Evolutionary conservation across 2,888 invertebrate species (phyloP).

Genomic region (Eupeodes luniger): DNA sequence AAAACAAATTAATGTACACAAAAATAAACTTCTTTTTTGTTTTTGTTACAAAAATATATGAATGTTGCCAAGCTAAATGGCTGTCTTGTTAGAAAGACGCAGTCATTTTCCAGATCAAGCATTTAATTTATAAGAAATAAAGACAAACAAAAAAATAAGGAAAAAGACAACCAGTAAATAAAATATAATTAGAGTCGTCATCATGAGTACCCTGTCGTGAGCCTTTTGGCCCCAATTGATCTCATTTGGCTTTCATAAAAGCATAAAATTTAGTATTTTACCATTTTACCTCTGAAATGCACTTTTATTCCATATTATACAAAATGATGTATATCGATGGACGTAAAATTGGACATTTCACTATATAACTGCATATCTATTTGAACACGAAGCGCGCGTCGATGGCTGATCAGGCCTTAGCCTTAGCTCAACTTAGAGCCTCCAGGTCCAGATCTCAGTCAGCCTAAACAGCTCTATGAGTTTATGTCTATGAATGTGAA

Average conservation of each 20-base stretch:
- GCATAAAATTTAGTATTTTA: constrained; percentile 39
- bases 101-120: constrained; percentile 2
- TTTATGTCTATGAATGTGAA: constrained; percentile 42
- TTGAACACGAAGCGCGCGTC: constrained; percentile 31
- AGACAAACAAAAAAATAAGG: background rate
- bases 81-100: constrained; percentile 2
- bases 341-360: constrained; percentile 53
- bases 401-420: constrained; percentile 15
- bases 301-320: constrained; percentile 19
- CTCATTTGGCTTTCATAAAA: constrained; percentile 40
- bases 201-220: constrained; percentile 38
- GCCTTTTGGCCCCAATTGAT: constrained; percentile 27
- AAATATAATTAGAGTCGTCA: constrained; percentile 25
- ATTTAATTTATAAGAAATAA: constrained; percentile 26
- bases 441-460: too few species aligned
- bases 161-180: constrained; percentile 23
- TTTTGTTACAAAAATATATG: background rate
- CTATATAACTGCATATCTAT: constrained; percentile 5
- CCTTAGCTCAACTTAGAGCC: background rate
- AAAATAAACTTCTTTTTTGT: background rate
- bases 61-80: background rate
- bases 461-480: background rate
- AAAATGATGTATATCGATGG: constrained; percentile 59
- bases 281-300: constrained; percentile 22
- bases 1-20: constrained; percentile 4